These are phyloP conservation scores for Luidia sarsii DNA, from an alignment of 53 echinoderm and acorn worm genomes.

Conservation along the genomic window DNA sequence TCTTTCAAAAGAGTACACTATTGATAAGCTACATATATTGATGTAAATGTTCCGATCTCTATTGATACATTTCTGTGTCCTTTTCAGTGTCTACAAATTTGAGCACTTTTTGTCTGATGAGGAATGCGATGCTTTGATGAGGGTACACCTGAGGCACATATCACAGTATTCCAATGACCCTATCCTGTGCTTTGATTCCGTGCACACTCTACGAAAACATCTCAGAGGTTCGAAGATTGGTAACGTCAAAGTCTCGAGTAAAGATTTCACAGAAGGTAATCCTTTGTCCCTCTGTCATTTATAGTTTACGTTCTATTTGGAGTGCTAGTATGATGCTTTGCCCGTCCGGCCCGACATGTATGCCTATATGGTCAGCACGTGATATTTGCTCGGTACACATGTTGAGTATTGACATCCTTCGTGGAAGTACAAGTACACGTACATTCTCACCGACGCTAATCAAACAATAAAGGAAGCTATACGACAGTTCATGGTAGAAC, in stretches of 20 bases:
- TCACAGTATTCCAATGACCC: conserved; percentile 57
- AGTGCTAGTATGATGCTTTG: background rate
- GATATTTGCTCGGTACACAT: no score
- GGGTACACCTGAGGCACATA: conserved; percentile 75
- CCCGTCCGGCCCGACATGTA: background rate
- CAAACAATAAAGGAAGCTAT: no score
- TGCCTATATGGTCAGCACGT: no score
- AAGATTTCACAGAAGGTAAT: conserved; percentile 90
- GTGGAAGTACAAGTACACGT: no score
- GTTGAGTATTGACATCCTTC: no score
- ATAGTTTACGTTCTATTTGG: no score
- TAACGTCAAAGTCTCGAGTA: conserved; percentile 43
- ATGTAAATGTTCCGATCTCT: background rate
- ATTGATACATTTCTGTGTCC: background rate
- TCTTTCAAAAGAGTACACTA: background rate
- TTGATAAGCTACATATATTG: no score
- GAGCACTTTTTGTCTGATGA: conserved; percentile 79
- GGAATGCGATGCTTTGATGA: conserved; percentile 79
- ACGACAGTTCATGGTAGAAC: no score
- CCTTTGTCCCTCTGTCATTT: no score
- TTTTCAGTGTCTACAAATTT: conserved; percentile 72
- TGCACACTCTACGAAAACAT: conserved; percentile 72
- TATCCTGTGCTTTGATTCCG: conserved; percentile 79
- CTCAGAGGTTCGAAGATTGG: conserved; percentile 42
- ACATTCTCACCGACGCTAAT: no score